Base-by-base conservation (phyloP, 2,113 vertebrate genomes). In the Gila orcuttii region DNA sequence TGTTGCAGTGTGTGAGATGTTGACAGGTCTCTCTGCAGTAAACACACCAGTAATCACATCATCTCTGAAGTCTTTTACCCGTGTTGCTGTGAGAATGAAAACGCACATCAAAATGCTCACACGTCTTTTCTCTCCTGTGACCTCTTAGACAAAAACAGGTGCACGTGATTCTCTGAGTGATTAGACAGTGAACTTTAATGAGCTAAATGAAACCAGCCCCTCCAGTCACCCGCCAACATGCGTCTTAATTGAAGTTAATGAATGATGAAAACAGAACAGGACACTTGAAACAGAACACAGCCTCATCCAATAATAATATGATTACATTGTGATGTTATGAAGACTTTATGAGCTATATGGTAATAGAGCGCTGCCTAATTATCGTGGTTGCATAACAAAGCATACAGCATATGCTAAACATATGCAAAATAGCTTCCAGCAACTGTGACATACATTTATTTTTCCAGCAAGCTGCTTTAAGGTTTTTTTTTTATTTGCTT, bases 61-160 rank as follows among this genome's bases (percentile, higher is more conserved):
- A 87, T 87, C 86, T 84, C 68, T 76, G 75, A 80, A 3, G 39
- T 77, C 74, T 42, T 59, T 45, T 36, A 42, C 31, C 9, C 86
- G 28, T 62, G 47, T 85, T 62, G 73, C 55, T 85, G 17, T 68
- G 66, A 52, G 12, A 59, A 39, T 33, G 68, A 84, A n/a, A 52
- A 69, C 62, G 45, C 36, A 42, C 69, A 15, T 19, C 62, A 19
- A 59, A 62, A 62, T 4, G 5, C 45, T 28, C 28, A 28, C 28
- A 28, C 47, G 12, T 13, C 6, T 55, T 66, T 25, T 39, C 28
- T 55, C 52, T 28, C 23, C 31, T 36, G 8, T 13, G 6, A 79
- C 33, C 10, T 33, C 13, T 21, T 50, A 55, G 42, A 79, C 73
- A 45, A 45, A 80, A 47, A 82, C 17, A 8, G 25, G 57, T 33